Base-by-base conservation (phyloP, 2,113 vertebrate genomes). In the Otus sunia region DNA sequence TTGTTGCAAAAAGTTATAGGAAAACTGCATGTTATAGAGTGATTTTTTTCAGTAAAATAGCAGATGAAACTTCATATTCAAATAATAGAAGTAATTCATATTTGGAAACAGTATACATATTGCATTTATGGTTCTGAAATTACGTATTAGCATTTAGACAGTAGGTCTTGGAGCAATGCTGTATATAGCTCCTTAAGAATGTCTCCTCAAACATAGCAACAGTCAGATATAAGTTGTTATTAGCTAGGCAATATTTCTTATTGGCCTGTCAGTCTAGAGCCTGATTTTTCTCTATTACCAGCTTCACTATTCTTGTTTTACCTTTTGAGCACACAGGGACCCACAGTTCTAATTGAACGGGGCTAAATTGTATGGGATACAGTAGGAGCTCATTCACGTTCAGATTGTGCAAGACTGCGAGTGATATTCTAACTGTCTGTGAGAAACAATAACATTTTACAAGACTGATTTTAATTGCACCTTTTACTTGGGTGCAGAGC, bases 401-500 rank as follows among this genome's bases (percentile, higher is more conserved):
- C 85, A 58, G 15, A 62, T 19, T 88, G 43, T 0, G 0, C 66
- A 78, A 53, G 77, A 20, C 34, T 60, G 22, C 0, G 0, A 91
- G 77, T 68, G 43, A 39, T 87, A 8, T 64, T 91, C 47, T 87
- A 32, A 53, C 73, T 79, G 41, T 89, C 60, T 56, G 53, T 52
- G n/a, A 82, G 77, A 87, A 93, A 76, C 62, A 85, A 41, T 68
- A 52, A 69, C 0, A 1, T 87, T 90, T 95, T 96, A 95, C 64
- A 88, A 79, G 81, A 68, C 62, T 86, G 62, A 47, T 82, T 96
- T 91, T 95, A 96, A 94, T 90, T 94, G 45, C 34, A 53, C 76
- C 77, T 63, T 82, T 84, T 81, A 34, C 60, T 63, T 79, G 69
- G 45, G 30, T 66, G 67, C n/a, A 73, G 27, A 86, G 17, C 30